A percentile compares a stretch with the other conserved stretches of the same genome.
These are phyloP conservation scores for Vimba vimba DNA, from an alignment of 2,113 vertebrate genomes.

Conservation along the genomic window DNA sequence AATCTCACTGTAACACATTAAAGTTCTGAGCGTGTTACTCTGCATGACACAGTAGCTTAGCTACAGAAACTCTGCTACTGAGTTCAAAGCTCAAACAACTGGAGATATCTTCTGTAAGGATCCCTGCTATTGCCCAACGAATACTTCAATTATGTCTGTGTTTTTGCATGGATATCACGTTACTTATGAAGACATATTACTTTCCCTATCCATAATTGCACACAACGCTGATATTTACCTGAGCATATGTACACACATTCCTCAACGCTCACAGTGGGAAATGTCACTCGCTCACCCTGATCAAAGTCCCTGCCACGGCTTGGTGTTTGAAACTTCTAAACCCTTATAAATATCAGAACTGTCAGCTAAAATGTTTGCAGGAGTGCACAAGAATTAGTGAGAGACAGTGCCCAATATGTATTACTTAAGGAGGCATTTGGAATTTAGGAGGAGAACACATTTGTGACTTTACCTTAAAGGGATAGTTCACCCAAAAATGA, in stretches of 20 bases:
- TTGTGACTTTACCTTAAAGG: not conserved
- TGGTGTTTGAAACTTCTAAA: constrained; percentile 34
- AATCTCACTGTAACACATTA: constrained; percentile 29
- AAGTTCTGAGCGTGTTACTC: constrained; percentile 26
- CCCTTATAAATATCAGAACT: constrained; percentile 45
- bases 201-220: constrained; percentile 26
- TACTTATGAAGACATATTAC: constrained; percentile 41
- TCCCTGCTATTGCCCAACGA: not conserved
- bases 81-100: constrained; percentile 3
- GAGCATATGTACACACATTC: constrained; percentile 32
- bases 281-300: constrained; percentile 25
- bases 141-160: not conserved
- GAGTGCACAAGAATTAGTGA: not conserved
- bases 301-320: constrained; percentile 41
- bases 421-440: not conserved
- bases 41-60: constrained; percentile 18
- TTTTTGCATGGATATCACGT: not conserved
- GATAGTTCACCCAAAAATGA: not conserved
- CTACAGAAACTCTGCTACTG: not conserved
- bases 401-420: not conserved
- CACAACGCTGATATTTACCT: constrained; percentile 42
- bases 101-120: not conserved
- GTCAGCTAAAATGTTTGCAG: constrained; percentile 34
- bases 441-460: not conserved
- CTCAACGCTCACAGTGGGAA: constrained; percentile 10